phyloP scores from a whole-genome alignment of 2,888 invertebrate species.

The Amiota communis region DNA sequence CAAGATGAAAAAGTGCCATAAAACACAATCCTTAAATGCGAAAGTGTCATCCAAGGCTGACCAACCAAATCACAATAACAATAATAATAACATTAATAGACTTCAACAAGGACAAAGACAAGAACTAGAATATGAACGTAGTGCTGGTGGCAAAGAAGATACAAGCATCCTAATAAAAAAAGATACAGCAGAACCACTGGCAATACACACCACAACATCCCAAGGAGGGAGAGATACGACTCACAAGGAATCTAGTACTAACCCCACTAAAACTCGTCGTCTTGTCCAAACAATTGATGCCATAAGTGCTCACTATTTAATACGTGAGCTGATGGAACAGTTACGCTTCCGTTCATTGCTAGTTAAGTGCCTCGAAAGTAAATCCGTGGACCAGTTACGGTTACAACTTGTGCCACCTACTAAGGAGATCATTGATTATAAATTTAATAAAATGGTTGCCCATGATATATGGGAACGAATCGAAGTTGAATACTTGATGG shows the following conservation, averaged over 20 bases:
- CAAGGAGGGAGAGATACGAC: constrained; percentile 15
- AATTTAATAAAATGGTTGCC: constrained; percentile 76
- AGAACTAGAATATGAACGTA: not conserved
- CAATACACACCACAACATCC: constrained; percentile 13
- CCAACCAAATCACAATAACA: too few relatives aligned
- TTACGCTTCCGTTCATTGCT: constrained; percentile 50
- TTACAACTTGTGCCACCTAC: constrained; percentile 77
- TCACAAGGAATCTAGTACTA: not conserved
- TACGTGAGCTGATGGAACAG: constrained; percentile 61
- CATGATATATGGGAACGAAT: constrained; percentile 77
- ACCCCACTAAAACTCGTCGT: constrained; percentile 40
- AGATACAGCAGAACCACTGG: constrained; percentile 22
- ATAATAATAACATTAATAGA: too few relatives aligned
- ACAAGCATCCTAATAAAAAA: not conserved
- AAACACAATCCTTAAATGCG: not conserved
- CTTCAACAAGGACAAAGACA: not conserved
- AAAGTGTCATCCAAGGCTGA: too few relatives aligned
- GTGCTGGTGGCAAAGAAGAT: not conserved
- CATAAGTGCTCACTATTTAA: constrained; percentile 58
- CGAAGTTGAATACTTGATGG: constrained; percentile 88
- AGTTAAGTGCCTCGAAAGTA: constrained; percentile 24
- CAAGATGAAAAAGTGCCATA: not conserved
- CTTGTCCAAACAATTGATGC: constrained; percentile 55
- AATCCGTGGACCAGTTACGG: constrained; percentile 56
- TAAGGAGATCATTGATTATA: constrained; percentile 80